Evolutionary conservation across 2,797 vertebrate species (phyloP).

Genomic region (Danio kyathit): DNA sequence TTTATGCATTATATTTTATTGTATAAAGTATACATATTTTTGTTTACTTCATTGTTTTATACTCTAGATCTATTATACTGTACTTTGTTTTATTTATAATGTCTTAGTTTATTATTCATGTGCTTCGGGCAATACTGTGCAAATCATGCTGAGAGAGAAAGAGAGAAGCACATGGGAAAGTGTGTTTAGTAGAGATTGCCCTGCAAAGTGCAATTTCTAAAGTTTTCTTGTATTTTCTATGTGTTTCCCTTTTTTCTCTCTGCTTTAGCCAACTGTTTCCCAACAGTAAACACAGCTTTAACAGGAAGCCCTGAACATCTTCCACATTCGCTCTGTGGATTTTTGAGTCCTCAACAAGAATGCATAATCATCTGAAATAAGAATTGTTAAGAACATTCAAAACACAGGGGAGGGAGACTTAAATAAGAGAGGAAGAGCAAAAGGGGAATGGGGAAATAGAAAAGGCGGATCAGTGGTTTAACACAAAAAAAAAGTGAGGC

Average conservation of each 20-base stretch:
- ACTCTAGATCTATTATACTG: too few species aligned
- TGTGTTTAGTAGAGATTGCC: neutral
- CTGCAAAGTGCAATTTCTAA: constrained; percentile 1
- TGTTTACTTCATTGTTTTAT: too few species aligned
- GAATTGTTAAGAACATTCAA: constrained; percentile 1
- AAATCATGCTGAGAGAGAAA: too few species aligned
- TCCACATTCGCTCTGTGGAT: constrained; percentile 13
- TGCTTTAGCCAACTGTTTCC: neutral
- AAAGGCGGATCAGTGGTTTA: constrained; percentile 25
- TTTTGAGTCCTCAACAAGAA: constrained; percentile 24
- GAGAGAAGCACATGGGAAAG: neutral
- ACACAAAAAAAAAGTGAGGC: constrained; percentile 23
- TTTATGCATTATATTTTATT: too few species aligned
- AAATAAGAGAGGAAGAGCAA: constrained; percentile 1
- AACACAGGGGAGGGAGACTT: constrained; percentile 21
- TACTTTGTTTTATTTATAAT: too few species aligned
- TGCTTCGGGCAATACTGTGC: too few species aligned
- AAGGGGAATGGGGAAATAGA: neutral
- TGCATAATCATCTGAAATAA: constrained; percentile 10
- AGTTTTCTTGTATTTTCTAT: neutral
- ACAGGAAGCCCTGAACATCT: neutral
- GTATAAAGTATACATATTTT: too few species aligned
- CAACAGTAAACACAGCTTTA: constrained; percentile 19
- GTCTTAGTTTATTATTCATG: too few species aligned
- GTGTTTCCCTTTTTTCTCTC: neutral